A percentile compares a stretch with the other conserved stretches of the same genome.
Evolutionary conservation across 1,140 invertebrate genomes (phyloP).

Genomic region (Leptopilina boulardi): DNA sequence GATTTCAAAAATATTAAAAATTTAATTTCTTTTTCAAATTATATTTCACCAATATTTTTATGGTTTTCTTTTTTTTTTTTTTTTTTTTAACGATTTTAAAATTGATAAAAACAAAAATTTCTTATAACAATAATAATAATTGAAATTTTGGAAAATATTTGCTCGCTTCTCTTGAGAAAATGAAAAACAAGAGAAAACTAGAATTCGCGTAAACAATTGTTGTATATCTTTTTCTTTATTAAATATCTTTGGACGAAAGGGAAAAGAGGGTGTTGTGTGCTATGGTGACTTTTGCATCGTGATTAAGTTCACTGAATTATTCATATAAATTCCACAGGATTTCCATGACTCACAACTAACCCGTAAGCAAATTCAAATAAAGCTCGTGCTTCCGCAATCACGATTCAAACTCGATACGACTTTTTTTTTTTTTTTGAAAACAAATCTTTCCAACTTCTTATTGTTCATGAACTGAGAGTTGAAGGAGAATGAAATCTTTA

Average conservation of each 20-base stretch:
- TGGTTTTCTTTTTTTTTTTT: too few species aligned
- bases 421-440: too few species aligned
- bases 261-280: too few species aligned
- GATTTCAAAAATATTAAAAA: too few species aligned
- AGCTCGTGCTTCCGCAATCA: slow-evolving; percentile 20
- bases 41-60: too few species aligned
- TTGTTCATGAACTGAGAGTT: not conserved
- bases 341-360: not conserved
- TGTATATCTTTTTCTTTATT: not conserved
- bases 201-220: not conserved
- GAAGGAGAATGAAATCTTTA: too few species aligned
- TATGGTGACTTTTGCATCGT: not conserved
- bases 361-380: slow-evolving; percentile 15
- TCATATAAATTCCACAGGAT: not conserved
- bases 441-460: not conserved
- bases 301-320: slow-evolving; percentile 16
- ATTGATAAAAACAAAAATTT: not conserved
- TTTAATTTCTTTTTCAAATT: not conserved
- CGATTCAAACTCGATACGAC: not conserved
- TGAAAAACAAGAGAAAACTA: not conserved
- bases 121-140: not conserved
- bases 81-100: too few species aligned
- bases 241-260: not conserved
- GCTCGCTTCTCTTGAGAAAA: not conserved
- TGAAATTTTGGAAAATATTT: not conserved